A percentile compares a stretch with the other conserved stretches of the same genome.
Conservation (phyloP, 1,140 invertebrate genomes). For the Drosophila insularis region DNA sequence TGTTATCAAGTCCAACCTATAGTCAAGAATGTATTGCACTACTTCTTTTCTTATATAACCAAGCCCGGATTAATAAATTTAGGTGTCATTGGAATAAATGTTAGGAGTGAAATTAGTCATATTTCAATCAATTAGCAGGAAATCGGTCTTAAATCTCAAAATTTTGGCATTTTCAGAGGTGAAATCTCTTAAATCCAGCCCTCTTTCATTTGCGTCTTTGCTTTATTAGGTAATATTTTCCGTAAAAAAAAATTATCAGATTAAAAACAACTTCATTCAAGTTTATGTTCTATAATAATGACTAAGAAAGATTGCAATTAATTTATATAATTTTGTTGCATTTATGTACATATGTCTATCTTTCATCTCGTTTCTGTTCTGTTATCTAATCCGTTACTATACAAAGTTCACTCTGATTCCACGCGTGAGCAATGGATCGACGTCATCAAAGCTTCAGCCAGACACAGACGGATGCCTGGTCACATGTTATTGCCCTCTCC, state of each 20-base stretch:
- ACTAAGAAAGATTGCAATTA: neutral
- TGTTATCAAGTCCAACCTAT: too few relatives aligned
- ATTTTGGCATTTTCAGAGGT: too few relatives aligned
- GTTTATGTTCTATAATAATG: neutral
- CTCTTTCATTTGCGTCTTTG: neutral
- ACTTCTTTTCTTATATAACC: too few relatives aligned
- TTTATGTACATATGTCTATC: neutral
- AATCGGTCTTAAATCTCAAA: too few relatives aligned
- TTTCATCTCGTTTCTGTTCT: neutral
- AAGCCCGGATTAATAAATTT: too few relatives aligned
- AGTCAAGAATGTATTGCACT: too few relatives aligned
- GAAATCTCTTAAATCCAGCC: too few relatives aligned
- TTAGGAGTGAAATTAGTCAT: too few relatives aligned
- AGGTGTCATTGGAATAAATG: too few relatives aligned
- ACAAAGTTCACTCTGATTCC: conserved; percentile 33
- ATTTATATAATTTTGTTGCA: conserved; percentile 11
- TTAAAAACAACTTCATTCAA: neutral
- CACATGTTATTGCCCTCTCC: conserved; percentile 60
- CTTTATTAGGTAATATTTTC: neutral
- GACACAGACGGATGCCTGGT: conserved; percentile 28
- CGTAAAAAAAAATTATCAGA: neutral
- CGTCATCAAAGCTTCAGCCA: conserved; percentile 60
- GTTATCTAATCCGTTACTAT: conserved; percentile 59
- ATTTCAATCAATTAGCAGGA: too few relatives aligned
- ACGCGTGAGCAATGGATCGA: conserved; percentile 31